Evolutionary conservation across 1,140 invertebrate genomes (phyloP).

Genomic region (Arctopsyche grandis): DNA sequence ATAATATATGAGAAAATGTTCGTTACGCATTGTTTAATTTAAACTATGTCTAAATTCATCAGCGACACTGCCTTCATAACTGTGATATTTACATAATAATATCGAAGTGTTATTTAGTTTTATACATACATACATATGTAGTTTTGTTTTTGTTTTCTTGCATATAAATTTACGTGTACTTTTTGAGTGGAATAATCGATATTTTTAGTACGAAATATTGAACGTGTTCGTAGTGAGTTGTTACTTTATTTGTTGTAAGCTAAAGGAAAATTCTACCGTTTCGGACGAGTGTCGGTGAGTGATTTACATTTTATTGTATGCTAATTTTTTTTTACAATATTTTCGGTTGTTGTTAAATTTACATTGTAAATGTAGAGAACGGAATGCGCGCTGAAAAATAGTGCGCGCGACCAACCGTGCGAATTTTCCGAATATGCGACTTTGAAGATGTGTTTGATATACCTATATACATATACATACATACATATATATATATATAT

Average conservation of each 20-base stretch:
- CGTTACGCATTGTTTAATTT: no score
- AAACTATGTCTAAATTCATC: no score
- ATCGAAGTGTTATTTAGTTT: conserved; percentile 2
- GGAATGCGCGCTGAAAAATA: conserved; percentile 10
- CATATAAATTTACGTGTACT: neutral
- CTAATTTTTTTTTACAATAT: neutral
- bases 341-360: neutral
- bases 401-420: neutral
- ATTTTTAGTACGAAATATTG: neutral
- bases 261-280: no score
- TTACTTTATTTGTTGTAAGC: no score
- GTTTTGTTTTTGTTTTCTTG: neutral
- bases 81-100: conserved; percentile 22
- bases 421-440: neutral
- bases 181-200: neutral
- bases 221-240: neutral
- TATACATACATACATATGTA: neutral
- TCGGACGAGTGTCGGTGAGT: conserved; percentile 8
- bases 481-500: neutral
- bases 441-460: neutral
- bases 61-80: conserved; percentile 12
- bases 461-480: neutral
- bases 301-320: conserved; percentile 25
- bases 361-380: conserved; percentile 21
- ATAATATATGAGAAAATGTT: neutral